Percentiles rank a stretch among this genome's conserved stretches.
Evolutionary conservation across 2,113 vertebrate genomes (phyloP).

Genomic region (Tachysurus fulvidraco): DNA sequence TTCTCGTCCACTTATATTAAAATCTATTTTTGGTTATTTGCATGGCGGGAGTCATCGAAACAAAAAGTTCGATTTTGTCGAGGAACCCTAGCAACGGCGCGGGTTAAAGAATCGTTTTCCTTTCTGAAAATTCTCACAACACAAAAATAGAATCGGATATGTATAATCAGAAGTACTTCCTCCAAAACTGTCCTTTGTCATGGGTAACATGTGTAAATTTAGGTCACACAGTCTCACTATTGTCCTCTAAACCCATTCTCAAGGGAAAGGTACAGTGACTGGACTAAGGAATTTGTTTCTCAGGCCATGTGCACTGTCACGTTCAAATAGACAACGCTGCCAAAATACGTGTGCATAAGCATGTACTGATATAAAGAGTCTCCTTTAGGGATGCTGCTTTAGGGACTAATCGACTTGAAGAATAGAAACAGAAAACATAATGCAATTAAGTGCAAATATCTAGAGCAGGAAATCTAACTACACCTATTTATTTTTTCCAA

Average conservation of each 20-base stretch:
- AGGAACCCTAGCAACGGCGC: background rate
- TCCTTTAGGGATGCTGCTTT: background rate
- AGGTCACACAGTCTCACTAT: constrained; percentile 39
- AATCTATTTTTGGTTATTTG: background rate
- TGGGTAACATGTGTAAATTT: constrained; percentile 42
- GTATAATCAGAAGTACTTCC: constrained; percentile 42
- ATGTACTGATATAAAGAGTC: background rate
- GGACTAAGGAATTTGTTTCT: constrained; percentile 14
- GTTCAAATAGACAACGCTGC: constrained; percentile 19
- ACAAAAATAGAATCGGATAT: constrained; percentile 30
- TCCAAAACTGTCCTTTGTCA: constrained; percentile 28
- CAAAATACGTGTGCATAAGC: constrained; percentile 22
- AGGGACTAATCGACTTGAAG: background rate
- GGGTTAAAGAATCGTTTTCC: background rate
- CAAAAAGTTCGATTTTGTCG: background rate
- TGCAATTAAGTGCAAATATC: background rate
- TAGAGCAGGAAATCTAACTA: background rate
- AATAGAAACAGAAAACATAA: background rate
- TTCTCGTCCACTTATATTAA: background rate
- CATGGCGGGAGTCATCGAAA: background rate
- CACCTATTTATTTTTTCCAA: background rate
- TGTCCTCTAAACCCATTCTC: constrained; percentile 35
- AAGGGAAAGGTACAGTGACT: constrained; percentile 40
- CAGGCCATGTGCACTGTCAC: constrained; percentile 34
- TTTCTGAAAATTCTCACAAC: constrained; percentile 42